Evolutionary conservation across 2,888 invertebrate species (phyloP), one percentile per base, ranked within the genome.

Genomic region (Agrotis ipsilon): DNA sequence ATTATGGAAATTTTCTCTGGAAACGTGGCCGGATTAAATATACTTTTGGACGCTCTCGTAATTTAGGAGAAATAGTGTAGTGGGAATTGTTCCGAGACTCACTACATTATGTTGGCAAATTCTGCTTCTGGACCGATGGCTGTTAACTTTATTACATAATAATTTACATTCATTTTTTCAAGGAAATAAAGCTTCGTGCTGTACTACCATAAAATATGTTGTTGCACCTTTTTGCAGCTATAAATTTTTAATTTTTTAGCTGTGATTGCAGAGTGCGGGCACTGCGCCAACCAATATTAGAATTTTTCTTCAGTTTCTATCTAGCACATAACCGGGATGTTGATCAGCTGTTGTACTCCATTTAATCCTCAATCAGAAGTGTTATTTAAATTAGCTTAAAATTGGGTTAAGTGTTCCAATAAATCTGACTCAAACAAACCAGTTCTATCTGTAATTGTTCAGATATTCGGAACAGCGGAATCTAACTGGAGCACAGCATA

Each of bases 1-100:
- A 90, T 92, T 92, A 91, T 91, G 91, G 90, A 90, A 87, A 91
- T 91, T 84, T 83, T 82, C 76, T 82, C 63, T 84, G 64, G 75
- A 85, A 85, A 81, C 82, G 81, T 83, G 80, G 78, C 72, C 27
- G 65, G 65, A 82, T 88, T 83, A 78, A 83, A 83, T 81, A 73
- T 84, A 57, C 74, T 72, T 74, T 80, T 82, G 67, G 81, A 83
- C 68, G 66, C 55, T 70, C 62, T 74, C 59, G 79, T 75, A 75
- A 74, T 78, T 81, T 68, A 68, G 78, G 67, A 72, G 39, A 39
- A 39, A 39, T 39, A 39, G 39, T 39, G 39, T 76, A 75, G 68
- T 68, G 51, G 67, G 62, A 75, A 81, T 68, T 67, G 58, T 69
- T 68, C 55, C n/a, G 48, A 57, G 59, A 45, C 48, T 68, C 48